Conservation (phyloP, 2,113 vertebrate species). For the Gadus chalcogrammus region DNA sequence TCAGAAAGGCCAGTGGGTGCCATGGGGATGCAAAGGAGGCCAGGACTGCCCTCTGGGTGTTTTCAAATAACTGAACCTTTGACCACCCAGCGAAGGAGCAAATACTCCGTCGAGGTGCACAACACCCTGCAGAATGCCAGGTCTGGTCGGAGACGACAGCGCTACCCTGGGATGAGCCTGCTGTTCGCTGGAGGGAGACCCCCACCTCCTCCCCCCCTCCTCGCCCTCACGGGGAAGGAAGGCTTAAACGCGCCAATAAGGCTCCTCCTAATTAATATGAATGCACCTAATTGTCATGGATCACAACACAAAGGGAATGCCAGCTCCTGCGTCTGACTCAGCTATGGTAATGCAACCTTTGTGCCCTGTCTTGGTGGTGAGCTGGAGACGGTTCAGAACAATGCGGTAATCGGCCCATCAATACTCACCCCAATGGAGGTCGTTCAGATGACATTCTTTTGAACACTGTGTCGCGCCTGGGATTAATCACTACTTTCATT, state of each 20-base stretch:
- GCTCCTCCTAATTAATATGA: slow-evolving; percentile 64
- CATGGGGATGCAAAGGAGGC: slow-evolving; percentile 50
- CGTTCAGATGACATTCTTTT: background rate
- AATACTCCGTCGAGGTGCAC: slow-evolving; percentile 21
- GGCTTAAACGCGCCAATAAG: slow-evolving; percentile 36
- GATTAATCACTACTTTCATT: background rate
- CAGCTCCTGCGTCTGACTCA: slow-evolving; percentile 28
- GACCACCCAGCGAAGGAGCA: slow-evolving; percentile 35
- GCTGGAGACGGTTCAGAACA: slow-evolving; percentile 25
- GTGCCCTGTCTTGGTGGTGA: slow-evolving; percentile 39
- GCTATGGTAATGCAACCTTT: slow-evolving; percentile 76
- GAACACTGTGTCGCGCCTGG: background rate
- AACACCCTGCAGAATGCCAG: slow-evolving; percentile 35
- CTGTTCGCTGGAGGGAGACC: slow-evolving; percentile 2
- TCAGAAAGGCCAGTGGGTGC: slow-evolving; percentile 59
- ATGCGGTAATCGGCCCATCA: slow-evolving; percentile 13
- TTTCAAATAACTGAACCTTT: slow-evolving; percentile 58
- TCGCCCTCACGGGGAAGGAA: slow-evolving; percentile 22
- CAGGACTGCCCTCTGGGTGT: slow-evolving; percentile 58
- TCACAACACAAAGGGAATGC: slow-evolving; percentile 58
- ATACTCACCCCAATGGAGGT: slow-evolving; percentile 15
- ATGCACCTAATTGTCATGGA: slow-evolving; percentile 65
- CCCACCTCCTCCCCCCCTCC: background rate
- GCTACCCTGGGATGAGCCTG: slow-evolving; percentile 37
- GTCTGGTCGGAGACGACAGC: slow-evolving; percentile 15